A percentile compares a stretch with the other conserved stretches of the same genome.
Evolutionary conservation across 1,140 invertebrate genomes (phyloP).

Genomic region (Capitella teleta): DNA sequence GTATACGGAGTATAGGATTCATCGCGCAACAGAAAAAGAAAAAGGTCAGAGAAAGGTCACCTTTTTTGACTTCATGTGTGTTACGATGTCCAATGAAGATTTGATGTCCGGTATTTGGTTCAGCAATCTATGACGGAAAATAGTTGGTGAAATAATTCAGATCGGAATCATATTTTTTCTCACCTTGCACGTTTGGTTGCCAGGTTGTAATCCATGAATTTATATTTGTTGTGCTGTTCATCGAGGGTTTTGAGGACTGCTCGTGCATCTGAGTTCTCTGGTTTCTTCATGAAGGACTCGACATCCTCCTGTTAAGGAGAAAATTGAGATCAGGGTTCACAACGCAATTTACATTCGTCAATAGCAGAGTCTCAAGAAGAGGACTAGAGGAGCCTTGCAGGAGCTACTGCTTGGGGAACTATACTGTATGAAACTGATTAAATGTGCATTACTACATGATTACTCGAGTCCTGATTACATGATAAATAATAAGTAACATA

Average conservation of each 20-base stretch:
- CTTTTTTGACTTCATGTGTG: slow-evolving; percentile 71
- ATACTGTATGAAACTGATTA: too few relatives aligned
- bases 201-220: slow-evolving; percentile 90
- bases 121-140: slow-evolving; percentile 48
- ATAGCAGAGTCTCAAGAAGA: too few relatives aligned
- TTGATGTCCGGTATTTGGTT: slow-evolving; percentile 87
- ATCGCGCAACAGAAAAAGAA: neutral
- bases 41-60: slow-evolving; percentile 40
- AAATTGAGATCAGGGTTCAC: neutral
- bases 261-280: slow-evolving; percentile 70
- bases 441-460: too few relatives aligned
- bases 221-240: slow-evolving; percentile 88
- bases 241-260: slow-evolving; percentile 73
- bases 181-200: slow-evolving; percentile 63
- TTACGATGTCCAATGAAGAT: slow-evolving; percentile 81
- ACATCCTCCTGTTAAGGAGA: slow-evolving; percentile 71
- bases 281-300: slow-evolving; percentile 73
- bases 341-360: neutral
- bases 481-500: too few relatives aligned
- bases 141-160: neutral
- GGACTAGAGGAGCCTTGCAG: too few relatives aligned
- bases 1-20: neutral
- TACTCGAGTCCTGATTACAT: too few relatives aligned
- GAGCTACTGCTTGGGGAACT: too few relatives aligned
- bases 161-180: neutral